A percentile compares a stretch with the other conserved stretches of the same genome.
These are phyloP conservation scores for Microcebus ravelobensis DNA, from an alignment of 2,113 vertebrate species.

Conservation along the genomic window DNA sequence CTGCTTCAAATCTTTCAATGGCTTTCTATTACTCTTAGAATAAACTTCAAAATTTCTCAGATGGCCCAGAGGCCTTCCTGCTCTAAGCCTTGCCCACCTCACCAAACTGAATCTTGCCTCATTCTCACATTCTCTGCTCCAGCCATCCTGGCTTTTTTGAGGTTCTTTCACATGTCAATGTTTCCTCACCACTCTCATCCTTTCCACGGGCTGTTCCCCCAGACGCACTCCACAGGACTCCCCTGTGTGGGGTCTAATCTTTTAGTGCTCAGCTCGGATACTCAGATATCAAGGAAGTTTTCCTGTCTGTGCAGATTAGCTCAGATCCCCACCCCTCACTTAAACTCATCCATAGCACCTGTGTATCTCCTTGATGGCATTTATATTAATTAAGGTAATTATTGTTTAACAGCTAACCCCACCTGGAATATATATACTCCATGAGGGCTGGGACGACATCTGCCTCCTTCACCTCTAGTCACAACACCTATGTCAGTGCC, in stretches of 20 bases:
- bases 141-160: background rate
- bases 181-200: background rate
- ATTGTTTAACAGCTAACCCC: background rate
- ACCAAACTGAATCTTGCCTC: background rate
- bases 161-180: background rate
- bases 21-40: background rate
- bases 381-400: background rate
- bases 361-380: background rate
- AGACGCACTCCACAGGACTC: too few species aligned
- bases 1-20: background rate
- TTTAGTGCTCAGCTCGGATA: background rate
- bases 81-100: background rate
- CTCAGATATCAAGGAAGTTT: background rate
- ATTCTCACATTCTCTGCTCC: background rate
- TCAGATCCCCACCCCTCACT: background rate
- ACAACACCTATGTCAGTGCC: background rate
- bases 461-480: background rate
- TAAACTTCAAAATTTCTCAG: background rate
- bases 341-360: background rate
- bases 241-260: too few species aligned
- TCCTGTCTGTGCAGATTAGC: background rate
- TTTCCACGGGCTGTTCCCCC: background rate
- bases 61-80: background rate
- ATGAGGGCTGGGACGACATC: background rate
- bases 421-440: background rate